Conservation (phyloP, 2,888 invertebrate species). For the Notocelia uddmanniana region DNA sequence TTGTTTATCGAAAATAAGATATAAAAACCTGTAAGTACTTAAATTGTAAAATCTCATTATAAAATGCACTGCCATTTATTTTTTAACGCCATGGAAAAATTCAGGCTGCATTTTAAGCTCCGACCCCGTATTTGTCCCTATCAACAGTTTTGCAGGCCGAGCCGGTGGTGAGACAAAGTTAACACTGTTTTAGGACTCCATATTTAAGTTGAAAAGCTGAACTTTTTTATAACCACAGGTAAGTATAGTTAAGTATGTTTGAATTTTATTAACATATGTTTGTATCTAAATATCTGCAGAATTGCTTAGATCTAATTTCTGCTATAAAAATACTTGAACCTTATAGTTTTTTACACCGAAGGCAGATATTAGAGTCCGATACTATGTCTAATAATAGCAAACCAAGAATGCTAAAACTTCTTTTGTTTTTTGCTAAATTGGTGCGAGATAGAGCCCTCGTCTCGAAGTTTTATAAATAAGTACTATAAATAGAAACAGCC, state of each 20-base stretch:
- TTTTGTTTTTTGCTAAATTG: too few species aligned
- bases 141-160: constrained; percentile 28
- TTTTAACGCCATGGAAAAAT: background rate
- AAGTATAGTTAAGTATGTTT: too few species aligned
- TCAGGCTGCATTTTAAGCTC: constrained; percentile 24
- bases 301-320: background rate
- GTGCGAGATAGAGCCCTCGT: too few species aligned
- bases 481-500: too few species aligned
- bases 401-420: too few species aligned
- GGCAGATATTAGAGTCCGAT: too few species aligned
- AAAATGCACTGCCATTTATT: background rate
- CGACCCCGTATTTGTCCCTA: constrained; percentile 9
- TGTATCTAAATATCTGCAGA: background rate
- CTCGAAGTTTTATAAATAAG: too few species aligned
- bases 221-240: background rate
- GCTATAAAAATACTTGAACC: too few species aligned
- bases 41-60: background rate
- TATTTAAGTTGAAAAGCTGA: background rate
- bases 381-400: too few species aligned
- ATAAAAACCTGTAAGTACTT: background rate
- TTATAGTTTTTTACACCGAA: too few species aligned
- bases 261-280: too few species aligned
- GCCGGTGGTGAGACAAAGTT: constrained; percentile 12
- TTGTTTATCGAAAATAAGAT: too few species aligned
- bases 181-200: background rate